Percentiles rank a stretch among this genome's conserved stretches.
phyloP scores from a whole-genome alignment of 35 echinoderm and acorn worm genomes.

The Ophioderma brevispina region DNA sequence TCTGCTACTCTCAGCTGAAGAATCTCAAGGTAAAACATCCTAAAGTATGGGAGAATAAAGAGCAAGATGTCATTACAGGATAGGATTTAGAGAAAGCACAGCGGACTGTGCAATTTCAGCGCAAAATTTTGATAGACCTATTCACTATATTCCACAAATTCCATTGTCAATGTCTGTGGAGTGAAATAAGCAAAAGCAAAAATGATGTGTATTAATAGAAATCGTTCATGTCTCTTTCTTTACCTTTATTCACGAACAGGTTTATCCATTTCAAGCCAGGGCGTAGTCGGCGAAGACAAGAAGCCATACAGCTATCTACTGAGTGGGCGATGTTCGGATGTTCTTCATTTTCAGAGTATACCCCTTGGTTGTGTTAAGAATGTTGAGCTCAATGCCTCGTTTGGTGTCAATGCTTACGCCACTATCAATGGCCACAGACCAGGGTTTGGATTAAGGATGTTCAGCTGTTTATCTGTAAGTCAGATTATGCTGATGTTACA shows the following conservation, averaged over 20 bases:
- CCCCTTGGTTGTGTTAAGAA: slow-evolving; percentile 2
- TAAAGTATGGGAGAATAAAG: too few relatives aligned
- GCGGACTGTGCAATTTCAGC: too few relatives aligned
- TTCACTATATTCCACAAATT: too few relatives aligned
- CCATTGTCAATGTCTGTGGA: too few relatives aligned
- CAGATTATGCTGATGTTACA: too few relatives aligned
- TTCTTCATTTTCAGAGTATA: slow-evolving; percentile 7
- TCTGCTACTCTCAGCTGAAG: too few relatives aligned
- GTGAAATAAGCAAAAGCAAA: too few relatives aligned
- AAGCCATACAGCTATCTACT: slow-evolving; percentile 12
- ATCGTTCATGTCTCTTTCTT: not conserved
- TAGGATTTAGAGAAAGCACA: too few relatives aligned
- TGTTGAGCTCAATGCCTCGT: slow-evolving; percentile 5
- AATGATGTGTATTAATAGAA: too few relatives aligned
- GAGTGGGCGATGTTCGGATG: not conserved
- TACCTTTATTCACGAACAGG: not conserved
- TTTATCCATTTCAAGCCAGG: not conserved
- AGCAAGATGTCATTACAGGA: too few relatives aligned
- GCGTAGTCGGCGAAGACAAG: not conserved
- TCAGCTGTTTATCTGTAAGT: slow-evolving; percentile 7
- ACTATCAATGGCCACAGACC: not conserved
- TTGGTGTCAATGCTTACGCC: not conserved
- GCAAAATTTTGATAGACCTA: too few relatives aligned
- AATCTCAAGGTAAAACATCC: too few relatives aligned
- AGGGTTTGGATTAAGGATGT: not conserved